Evolutionary conservation across 2,113 vertebrate genomes (phyloP), one percentile per base, ranked within the genome.

Genomic region (Pelvicachromis taeniatus): DNA sequence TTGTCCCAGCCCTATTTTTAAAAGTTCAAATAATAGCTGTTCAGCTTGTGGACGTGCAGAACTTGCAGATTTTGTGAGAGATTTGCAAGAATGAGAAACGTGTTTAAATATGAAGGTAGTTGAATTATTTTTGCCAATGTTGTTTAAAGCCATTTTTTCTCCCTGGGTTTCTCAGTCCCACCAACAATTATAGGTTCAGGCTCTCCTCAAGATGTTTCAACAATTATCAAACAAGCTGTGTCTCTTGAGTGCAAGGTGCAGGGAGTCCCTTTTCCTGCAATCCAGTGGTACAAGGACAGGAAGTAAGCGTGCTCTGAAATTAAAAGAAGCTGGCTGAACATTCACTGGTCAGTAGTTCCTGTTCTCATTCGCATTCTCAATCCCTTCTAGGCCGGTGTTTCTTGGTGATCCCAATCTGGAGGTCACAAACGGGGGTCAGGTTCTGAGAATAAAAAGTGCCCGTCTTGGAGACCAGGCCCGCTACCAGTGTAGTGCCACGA

Each of bases 271-370:
- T 96, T 97, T 85, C 98, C 99, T 35, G 90, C 89, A 78, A 96
- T 99, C 82, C 97, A 98, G 90, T 99, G 99, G 99, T 98, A 97
- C 95, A 99, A 99, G 93, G 97, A 99, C 90, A 96, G 97, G 91
- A 99, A 97, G 99, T 99, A 91, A 97, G 97, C 96, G 29, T 23
- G n/a, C 14, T 53, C 26, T 54, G 13, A 86, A 23, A 17, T 78
- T 31, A 9, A 83, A 65, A n/a, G 9, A 16, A 80, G 3, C 7
- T 29, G 29, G 29, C 58, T 14, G 33, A 31, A 45, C 45, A 35
- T 0, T 23, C 7, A 9, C 21, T 5, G 7, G 29, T 48, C 21
- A 29, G 2, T 55, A 8, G 14, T 58, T 54, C 7, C 11, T 5
- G 5, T 68, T n/a, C 10, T n/a, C 3, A 5, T 75, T 40, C 6